Evolutionary conservation across 2,113 vertebrate species (phyloP).

Genomic region (Cromileptes altivelis): DNA sequence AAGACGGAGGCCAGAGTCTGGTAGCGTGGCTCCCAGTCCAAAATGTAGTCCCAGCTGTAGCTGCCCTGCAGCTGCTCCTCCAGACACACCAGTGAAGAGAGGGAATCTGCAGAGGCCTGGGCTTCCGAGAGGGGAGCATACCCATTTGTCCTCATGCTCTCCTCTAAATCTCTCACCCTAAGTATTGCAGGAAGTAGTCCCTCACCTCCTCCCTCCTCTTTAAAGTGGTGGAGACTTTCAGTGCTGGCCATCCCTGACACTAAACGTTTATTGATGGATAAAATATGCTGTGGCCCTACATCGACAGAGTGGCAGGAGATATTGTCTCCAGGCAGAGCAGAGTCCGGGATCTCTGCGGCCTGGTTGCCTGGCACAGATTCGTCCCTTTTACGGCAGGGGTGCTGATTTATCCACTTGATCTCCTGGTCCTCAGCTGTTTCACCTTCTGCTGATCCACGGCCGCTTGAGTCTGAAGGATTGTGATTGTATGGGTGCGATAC

Average conservation of each 20-base stretch:
- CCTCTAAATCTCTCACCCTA: slow-evolving; percentile 73
- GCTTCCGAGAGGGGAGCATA: slow-evolving; percentile 69
- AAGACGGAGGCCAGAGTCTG: slow-evolving; percentile 91
- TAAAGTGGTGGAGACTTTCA: slow-evolving; percentile 80
- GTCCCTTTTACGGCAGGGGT: slow-evolving; percentile 79
- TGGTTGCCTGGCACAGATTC: slow-evolving; percentile 66
- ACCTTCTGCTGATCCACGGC: slow-evolving; percentile 89
- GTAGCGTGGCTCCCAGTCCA: slow-evolving; percentile 92
- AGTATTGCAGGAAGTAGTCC: slow-evolving; percentile 72
- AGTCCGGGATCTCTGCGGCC: slow-evolving; percentile 79
- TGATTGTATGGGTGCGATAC: slow-evolving; percentile 71
- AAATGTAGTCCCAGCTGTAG: slow-evolving; percentile 86
- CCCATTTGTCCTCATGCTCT: slow-evolving; percentile 75
- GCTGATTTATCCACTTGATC: slow-evolving; percentile 91
- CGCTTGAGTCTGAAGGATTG: slow-evolving; percentile 87
- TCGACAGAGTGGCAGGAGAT: slow-evolving; percentile 86
- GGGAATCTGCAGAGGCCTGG: slow-evolving; percentile 70
- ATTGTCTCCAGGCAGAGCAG: slow-evolving; percentile 85
- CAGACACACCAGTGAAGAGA: slow-evolving; percentile 74
- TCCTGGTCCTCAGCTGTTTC: slow-evolving; percentile 93
- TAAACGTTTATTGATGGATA: slow-evolving; percentile 57
- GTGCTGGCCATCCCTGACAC: slow-evolving; percentile 71
- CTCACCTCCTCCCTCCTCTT: slow-evolving; percentile 81
- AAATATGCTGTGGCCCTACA: slow-evolving; percentile 57
- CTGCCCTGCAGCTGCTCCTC: slow-evolving; percentile 74